phyloP scores from a whole-genome alignment of 1,140 invertebrate genomes.

The Panagrolaimus sp. region DNA sequence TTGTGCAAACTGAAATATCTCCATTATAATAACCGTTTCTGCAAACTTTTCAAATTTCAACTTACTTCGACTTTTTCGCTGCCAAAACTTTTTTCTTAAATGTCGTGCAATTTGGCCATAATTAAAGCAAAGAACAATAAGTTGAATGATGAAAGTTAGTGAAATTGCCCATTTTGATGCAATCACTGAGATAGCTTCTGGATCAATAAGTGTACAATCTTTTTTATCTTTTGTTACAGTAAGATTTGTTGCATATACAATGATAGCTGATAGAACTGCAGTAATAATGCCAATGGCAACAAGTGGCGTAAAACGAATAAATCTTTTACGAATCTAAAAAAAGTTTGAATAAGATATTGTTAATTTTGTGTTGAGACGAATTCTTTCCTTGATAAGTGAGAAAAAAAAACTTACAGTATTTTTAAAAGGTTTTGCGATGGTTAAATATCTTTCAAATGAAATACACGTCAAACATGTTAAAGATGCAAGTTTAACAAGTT shows the following conservation, averaged over 20 bases:
- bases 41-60: constrained; percentile 6
- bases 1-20: constrained; percentile 23
- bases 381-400: background rate
- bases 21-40: background rate
- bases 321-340: constrained; percentile 40
- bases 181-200: constrained; percentile 14
- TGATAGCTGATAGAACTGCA: constrained; percentile 34
- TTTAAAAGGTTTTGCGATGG: constrained; percentile 54
- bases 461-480: constrained; percentile 53
- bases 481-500: constrained; percentile 46
- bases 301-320: constrained; percentile 46
- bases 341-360: too few relatives aligned
- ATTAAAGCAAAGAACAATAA: constrained; percentile 39
- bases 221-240: constrained; percentile 29
- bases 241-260: constrained; percentile 30
- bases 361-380: too few relatives aligned
- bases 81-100: constrained; percentile 54
- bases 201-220: constrained; percentile 29
- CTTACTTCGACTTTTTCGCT: constrained; percentile 51
- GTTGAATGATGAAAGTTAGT: constrained; percentile 37
- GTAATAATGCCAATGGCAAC: constrained; percentile 38
- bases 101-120: constrained; percentile 54
- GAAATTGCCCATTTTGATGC: constrained; percentile 32
- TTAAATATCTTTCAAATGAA: constrained; percentile 45
- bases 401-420: constrained; percentile 32